phyloP scores from a whole-genome alignment of 35 echinoderm and acorn worm species.

The Holothuria glaberrima region DNA sequence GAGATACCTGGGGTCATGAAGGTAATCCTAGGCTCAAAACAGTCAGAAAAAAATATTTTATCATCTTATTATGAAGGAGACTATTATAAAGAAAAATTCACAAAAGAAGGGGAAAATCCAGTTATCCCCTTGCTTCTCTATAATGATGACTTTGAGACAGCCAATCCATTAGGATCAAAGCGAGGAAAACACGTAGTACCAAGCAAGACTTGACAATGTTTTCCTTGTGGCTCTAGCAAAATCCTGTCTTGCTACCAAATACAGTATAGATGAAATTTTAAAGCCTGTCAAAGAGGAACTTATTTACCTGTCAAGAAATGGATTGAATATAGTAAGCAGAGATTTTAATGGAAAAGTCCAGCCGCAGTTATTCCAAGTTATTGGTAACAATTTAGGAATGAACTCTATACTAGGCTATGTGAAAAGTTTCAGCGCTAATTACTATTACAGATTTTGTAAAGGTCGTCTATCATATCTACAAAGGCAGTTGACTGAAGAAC shows the following conservation, averaged over 20 bases:
- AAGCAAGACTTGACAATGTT: slow-evolving; percentile 43
- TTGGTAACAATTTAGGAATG: slow-evolving; percentile 46
- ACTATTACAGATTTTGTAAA: slow-evolving; percentile 28
- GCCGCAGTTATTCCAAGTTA: slow-evolving; percentile 21
- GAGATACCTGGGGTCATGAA: background rate
- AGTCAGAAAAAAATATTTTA: slow-evolving; percentile 40
- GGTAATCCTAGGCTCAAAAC: background rate
- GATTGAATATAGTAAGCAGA: background rate
- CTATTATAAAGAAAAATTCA: background rate
- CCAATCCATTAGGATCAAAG: slow-evolving; percentile 45
- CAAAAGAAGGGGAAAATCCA: background rate
- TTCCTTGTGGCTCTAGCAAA: slow-evolving; percentile 36
- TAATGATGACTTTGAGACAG: slow-evolving; percentile 42
- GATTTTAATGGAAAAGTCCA: slow-evolving; percentile 6
- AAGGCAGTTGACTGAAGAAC: slow-evolving; percentile 12
- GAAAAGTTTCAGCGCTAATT: slow-evolving; percentile 22
- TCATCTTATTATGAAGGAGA: slow-evolving; percentile 28
- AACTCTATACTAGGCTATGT: slow-evolving; percentile 31
- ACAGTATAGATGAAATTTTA: slow-evolving; percentile 12
- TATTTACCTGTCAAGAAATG: slow-evolving; percentile 4
- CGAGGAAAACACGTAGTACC: slow-evolving; percentile 40
- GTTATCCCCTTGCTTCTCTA: slow-evolving; percentile 28
- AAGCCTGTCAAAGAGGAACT: slow-evolving; percentile 16
- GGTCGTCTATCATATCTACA: background rate
- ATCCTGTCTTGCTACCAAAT: slow-evolving; percentile 16